Evolutionary conservation across 2,797 vertebrate genomes (phyloP).

Genomic region (Myiotriccus ornatus): DNA sequence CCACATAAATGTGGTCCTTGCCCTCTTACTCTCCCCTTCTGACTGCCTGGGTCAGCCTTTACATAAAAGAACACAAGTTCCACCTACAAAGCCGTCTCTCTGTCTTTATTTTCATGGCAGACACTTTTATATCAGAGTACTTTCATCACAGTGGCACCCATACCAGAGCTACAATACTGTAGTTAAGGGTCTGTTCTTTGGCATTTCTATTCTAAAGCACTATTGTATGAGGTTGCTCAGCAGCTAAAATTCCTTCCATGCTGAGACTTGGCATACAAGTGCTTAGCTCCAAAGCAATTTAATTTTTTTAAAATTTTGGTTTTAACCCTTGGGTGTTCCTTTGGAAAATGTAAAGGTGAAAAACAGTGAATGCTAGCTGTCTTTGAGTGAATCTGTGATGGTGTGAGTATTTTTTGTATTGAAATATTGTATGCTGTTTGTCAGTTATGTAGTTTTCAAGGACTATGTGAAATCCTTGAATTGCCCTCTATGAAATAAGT

Average conservation of each 20-base stretch:
- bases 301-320: conserved; percentile 57
- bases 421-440: background rate
- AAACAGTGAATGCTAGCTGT: background rate
- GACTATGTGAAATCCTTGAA: background rate
- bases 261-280: conserved; percentile 69
- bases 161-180: conserved; percentile 71
- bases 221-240: conserved; percentile 71
- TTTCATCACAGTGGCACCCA: conserved; percentile 74
- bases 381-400: background rate
- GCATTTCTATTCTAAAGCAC: conserved; percentile 70
- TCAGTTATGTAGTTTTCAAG: background rate
- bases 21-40: conserved; percentile 67
- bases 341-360: conserved; percentile 22
- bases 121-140: conserved; percentile 73
- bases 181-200: conserved; percentile 72
- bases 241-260: conserved; percentile 72
- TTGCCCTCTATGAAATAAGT: background rate
- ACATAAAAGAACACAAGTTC: conserved; percentile 69
- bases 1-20: conserved; percentile 63
- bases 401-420: background rate
- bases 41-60: conserved; percentile 63
- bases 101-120: conserved; percentile 72
- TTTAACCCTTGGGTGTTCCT: conserved; percentile 15
- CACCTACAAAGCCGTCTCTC: conserved; percentile 70
- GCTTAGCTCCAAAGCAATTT: conserved; percentile 62